Evolutionary conservation across 2,888 invertebrate genomes (phyloP).

Genomic region (Mystacides longicornis): DNA sequence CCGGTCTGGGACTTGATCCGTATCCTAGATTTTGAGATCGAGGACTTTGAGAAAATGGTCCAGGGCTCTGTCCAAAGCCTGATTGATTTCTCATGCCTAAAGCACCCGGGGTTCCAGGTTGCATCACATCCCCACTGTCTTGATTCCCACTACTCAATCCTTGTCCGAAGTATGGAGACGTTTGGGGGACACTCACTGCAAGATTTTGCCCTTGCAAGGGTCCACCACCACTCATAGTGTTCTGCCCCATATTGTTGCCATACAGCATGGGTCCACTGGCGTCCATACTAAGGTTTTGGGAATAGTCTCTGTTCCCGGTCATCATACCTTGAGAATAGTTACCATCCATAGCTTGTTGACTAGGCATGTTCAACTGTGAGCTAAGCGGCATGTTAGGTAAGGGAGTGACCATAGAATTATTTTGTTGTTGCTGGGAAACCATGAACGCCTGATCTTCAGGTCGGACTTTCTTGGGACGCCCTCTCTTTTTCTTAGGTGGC

Average conservation of each 20-base stretch:
- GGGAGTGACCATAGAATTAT: constrained; percentile 14
- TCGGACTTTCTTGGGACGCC: constrained; percentile 78
- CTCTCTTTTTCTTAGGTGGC: constrained; percentile 79
- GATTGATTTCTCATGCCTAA: constrained; percentile 21
- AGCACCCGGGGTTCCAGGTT: constrained; percentile 22
- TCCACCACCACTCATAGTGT: constrained; percentile 10
- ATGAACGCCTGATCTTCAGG: constrained; percentile 52
- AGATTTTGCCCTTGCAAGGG: constrained; percentile 21
- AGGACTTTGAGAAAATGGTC: constrained; percentile 35
- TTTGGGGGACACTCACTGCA: constrained; percentile 28
- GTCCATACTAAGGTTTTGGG: constrained; percentile 16
- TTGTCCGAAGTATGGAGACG: constrained; percentile 25
- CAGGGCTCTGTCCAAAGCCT: constrained; percentile 25
- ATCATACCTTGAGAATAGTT: constrained; percentile 32
- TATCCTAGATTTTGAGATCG: constrained; percentile 33
- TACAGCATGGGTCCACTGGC: constrained; percentile 26
- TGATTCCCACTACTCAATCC: constrained; percentile 9
- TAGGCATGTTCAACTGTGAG: constrained; percentile 4
- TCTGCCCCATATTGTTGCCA: constrained; percentile 17
- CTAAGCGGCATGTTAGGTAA: constrained; percentile 20
- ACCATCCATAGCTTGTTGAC: constrained; percentile 30
- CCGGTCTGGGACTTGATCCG: constrained; percentile 42
- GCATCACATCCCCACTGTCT: constrained; percentile 9
- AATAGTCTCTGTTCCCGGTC: constrained; percentile 13
- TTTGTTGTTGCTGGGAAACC: constrained; percentile 18